A percentile compares a stretch with the other conserved stretches of the same genome.
phyloP scores from a whole-genome alignment of 2,113 vertebrate genomes.

The Piprites chloris region DNA sequence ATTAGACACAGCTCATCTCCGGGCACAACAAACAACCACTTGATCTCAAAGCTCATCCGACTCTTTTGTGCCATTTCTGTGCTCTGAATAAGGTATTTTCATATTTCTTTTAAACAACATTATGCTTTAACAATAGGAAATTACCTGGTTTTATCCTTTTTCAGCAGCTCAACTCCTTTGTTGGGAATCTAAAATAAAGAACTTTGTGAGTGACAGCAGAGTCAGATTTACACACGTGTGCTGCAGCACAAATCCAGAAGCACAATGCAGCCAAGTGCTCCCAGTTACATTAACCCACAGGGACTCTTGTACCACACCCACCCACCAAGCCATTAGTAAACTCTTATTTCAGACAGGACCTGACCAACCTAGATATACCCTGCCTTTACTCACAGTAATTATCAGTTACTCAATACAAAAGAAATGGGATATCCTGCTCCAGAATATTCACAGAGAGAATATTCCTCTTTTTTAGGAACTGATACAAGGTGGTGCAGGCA shows the following conservation, averaged over 20 bases:
- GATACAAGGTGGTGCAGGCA: not conserved
- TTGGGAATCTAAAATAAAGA: conserved; percentile 75
- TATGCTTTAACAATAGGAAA: not conserved
- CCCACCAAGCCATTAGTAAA: not conserved
- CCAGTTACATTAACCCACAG: not conserved
- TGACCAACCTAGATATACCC: not conserved
- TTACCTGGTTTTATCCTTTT: conserved; percentile 84
- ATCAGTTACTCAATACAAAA: not conserved
- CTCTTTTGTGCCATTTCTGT: not conserved
- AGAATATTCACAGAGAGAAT: not conserved
- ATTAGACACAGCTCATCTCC: not conserved
- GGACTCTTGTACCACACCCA: not conserved
- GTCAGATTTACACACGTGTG: not conserved
- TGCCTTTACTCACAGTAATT: not conserved
- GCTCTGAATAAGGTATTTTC: not conserved
- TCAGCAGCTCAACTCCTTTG: conserved; percentile 78
- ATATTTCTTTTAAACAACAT: not conserved
- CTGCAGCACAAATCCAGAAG: not conserved
- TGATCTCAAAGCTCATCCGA: not conserved
- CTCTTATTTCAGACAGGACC: not conserved
- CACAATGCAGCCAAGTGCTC: not conserved
- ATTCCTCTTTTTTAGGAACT: not conserved
- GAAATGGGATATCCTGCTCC: not conserved
- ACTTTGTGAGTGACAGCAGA: not conserved
- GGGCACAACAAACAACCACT: not conserved